Evolutionary conservation across 2,797 vertebrate species (phyloP), one percentile per base, ranked within the genome.

Genomic region (Podarcis lilfordi): DNA sequence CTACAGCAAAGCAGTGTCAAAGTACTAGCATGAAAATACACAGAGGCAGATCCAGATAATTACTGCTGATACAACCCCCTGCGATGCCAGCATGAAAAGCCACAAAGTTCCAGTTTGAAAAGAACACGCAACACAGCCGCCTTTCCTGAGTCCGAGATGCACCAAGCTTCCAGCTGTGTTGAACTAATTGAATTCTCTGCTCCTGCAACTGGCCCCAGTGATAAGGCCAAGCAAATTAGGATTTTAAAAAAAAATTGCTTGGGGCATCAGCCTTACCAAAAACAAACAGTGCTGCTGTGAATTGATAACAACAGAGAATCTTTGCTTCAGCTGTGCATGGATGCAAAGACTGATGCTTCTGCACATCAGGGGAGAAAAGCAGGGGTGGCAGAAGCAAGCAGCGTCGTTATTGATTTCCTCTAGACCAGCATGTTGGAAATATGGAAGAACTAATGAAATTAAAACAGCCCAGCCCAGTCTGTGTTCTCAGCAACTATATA

Each of bases 121-220:
- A 88, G 50, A 79, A 21, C 64, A 27, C 50, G 13, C 74, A 84
- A 35, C 74, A 17, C 64, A 78, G 27, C 8, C 27, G 55, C 17
- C 35, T 45, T 69, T 79, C 21, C 37, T 25, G 68, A 2, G 40
- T 43, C 76, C 1, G 5, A 88, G 87, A 84, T 84, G 37, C 66
- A 71, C 11, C 19, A 17, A 61, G 19, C 37, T 75, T 85, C 88
- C 78, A 19, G 72, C 83, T 68, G 78, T 29, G 78, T 68, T 85
- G 84, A 59, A 75, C 40, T 89, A 80, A 89, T 89, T 89, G 83
- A 75, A 80, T 89, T 85, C 59, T 84, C n/a, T 80, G 69, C 66
- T 78, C 43, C 50, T 88, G 29, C 64, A 37, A 78, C 59, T 15
- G n/a, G 27, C 27, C 23, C 69, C 76, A 75, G 32, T 85, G 69